Evolutionary conservation across 2,113 vertebrate species (phyloP), one percentile per base, ranked within the genome.

Genomic region (Tringa solitaria): DNA sequence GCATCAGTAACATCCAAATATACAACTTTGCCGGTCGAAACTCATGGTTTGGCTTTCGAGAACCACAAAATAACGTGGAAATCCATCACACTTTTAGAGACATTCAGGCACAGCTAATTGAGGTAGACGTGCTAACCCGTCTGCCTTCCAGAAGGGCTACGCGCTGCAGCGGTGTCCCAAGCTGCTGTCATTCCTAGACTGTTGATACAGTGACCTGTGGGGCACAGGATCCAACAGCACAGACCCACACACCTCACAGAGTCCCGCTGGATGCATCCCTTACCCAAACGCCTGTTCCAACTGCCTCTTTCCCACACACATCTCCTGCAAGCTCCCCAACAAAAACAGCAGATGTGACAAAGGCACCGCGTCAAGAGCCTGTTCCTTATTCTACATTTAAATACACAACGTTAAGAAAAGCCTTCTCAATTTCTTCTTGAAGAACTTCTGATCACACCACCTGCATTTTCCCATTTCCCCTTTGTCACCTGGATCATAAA

Each of bases 261-360:
- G 35, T 9, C 51, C 39, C 2, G 0, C 14, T 4, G n/a, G 15
- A 22, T 8, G 5, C 50, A 11, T 3, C 67, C 45, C 75, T 41
- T 10, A 54, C 54, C 72, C 2, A 2, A 37, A 6, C 0, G 6
- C 51, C 48, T 4, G 1, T 3, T 14, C 59, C 4, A n/a, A 14
- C 33, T 6, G 2, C 32, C 64, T 27, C 67, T 48, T 16, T 12
- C 41, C 77, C 3, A 0, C 65, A 24, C n/a, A 3, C 30, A 2
- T 32, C 68, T 51, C 43, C 18, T 35, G 43, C 33, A 26, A 67
- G 10, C 11, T 17, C 46, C 63, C 30, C 4, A 6, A 18, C 19
- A 37, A 46, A 56, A 33, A 10, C 33, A 23, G 32, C 1, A n/a
- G 4, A 19, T 14, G 1, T 0, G 37, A 27, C 51, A 87, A 22